A percentile compares a stretch with the other conserved stretches of the same genome.
Evolutionary conservation across 2,113 vertebrate genomes (phyloP).

Genomic region (Syngnathus typhle): DNA sequence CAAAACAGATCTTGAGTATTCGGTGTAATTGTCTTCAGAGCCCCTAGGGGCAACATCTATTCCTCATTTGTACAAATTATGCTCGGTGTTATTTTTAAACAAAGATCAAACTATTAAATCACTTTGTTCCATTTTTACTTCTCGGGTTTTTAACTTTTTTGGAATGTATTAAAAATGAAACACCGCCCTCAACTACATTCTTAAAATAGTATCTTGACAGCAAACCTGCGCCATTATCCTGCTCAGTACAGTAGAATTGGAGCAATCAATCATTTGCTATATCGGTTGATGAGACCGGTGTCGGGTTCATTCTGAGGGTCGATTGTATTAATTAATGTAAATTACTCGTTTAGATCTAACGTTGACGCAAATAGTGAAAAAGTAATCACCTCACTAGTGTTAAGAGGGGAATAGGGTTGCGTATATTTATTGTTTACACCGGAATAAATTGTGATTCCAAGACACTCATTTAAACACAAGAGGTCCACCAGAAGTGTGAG

Average conservation of each 20-base stretch:
- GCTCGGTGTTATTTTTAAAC: not conserved
- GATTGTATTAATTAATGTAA: too few species aligned
- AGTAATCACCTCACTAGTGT: too few species aligned
- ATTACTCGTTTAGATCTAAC: too few species aligned
- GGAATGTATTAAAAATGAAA: not conserved
- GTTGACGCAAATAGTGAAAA: too few species aligned
- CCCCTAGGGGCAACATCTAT: slow-evolving; percentile 3
- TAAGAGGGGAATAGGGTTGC: too few species aligned
- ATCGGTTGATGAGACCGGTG: not conserved
- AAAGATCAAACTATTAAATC: not conserved
- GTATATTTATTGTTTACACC: too few species aligned
- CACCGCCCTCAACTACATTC: not conserved
- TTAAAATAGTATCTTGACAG: not conserved
- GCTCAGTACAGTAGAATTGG: not conserved
- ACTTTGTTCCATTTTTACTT: not conserved
- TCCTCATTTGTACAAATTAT: not conserved
- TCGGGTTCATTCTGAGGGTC: too few species aligned
- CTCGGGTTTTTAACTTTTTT: not conserved
- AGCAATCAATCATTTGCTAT: not conserved
- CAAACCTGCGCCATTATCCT: not conserved
- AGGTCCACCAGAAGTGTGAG: too few species aligned
- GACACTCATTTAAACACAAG: too few species aligned
- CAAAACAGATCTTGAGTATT: slow-evolving; percentile 18
- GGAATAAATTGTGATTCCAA: too few species aligned
- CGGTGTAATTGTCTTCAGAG: slow-evolving; percentile 24